phyloP scores from a whole-genome alignment of 2,113 vertebrate species.

The Sprattus sprattus region DNA sequence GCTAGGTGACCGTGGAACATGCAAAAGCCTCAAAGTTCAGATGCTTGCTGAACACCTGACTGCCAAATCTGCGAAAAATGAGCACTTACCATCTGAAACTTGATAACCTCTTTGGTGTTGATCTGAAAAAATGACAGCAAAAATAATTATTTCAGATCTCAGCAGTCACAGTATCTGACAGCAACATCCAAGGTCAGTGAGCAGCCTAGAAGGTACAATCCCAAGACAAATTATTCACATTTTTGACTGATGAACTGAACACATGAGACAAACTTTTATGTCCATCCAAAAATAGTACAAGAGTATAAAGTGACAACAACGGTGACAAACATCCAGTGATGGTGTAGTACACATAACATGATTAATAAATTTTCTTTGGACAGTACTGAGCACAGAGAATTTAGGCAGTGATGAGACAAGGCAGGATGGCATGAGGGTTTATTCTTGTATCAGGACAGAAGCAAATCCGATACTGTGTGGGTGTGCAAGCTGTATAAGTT shows the following conservation, averaged over 20 bases:
- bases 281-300: background rate
- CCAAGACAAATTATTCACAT: background rate
- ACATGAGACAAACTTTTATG: background rate
- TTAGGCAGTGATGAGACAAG: background rate
- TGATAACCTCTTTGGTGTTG: constrained; percentile 97
- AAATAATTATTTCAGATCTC: background rate
- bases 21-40: background rate
- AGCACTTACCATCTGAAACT: constrained; percentile 96
- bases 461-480: background rate
- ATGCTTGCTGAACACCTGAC: background rate
- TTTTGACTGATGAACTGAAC: background rate
- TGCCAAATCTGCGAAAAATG: background rate
- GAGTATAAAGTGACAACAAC: too few species aligned
- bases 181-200: background rate
- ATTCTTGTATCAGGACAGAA: background rate
- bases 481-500: background rate
- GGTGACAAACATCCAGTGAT: background rate
- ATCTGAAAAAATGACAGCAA: constrained; percentile 74
- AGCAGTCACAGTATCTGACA: background rate
- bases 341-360: background rate
- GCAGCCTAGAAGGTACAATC: background rate
- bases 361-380: background rate
- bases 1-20: background rate
- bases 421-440: background rate
- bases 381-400: background rate